Base-by-base conservation (phyloP, 1,140 invertebrate species). In the Myzus persicae region DNA sequence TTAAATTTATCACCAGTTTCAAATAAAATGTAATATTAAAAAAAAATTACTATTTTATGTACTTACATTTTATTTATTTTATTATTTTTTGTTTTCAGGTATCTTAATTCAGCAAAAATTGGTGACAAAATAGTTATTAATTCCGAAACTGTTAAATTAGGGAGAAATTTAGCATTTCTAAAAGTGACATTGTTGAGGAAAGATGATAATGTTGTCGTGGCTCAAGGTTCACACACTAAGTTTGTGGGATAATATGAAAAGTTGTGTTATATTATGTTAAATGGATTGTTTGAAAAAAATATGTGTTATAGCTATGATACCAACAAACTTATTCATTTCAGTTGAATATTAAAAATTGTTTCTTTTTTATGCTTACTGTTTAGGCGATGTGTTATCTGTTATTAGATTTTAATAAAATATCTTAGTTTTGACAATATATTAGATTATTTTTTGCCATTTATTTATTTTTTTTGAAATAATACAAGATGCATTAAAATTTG, bases 51-150 rank as follows among this genome's bases (percentile, higher is more conserved):
- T 76, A n/a, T 76, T 76, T 9, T 31, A 20, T 14, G 5, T n/a
- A n/a, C n/a, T 14, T 76, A n/a, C n/a, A n/a, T 76, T 76, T n/a
- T n/a, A 76, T 76, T 76, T 5, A 76, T n/a, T 20, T n/a, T 5
- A 18, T 76, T 76, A 76, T 76, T 76, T 1, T 76, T 76, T 76
- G 11, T 76, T 95, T 95, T 92, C 94, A 97, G 97, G 93, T 98
- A 96, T 94, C 94, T 98, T 94, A 97, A 97, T 94, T 96, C 97
- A 48, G 98, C 97, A 2, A 96, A 96, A 94, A 95, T 96, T 93
- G 98, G 98, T 11, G 97, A 99, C 94, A 96, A 96, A 82, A 96
- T 99, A n/a, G 94, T 97, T 67, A 96, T 99, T 42, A 97, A 98
- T 95, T 97, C 98, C 2, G 96, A 96, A 90, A 97, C 97, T 8